Base-by-base conservation (phyloP, 2,113 vertebrate genomes). In the Hemiscyllium ocellatum region DNA sequence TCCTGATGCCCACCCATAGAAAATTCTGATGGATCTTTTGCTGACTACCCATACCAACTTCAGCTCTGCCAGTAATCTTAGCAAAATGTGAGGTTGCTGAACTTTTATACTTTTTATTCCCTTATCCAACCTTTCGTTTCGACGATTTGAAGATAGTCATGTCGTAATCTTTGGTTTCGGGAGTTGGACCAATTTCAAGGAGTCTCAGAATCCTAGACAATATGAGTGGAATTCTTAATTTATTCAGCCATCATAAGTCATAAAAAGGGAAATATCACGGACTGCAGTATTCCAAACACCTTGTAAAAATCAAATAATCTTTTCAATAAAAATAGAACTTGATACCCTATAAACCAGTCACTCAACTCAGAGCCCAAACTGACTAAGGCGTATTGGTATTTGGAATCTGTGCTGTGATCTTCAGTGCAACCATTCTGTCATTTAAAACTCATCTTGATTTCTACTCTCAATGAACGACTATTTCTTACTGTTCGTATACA, bases 141-240 rank as follows among this genome's bases (percentile, higher is more conserved):
- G 61, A 37, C 87, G 61, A 12, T 37, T n/a, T 6, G n/a, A 26
- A 93, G n/a, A 33, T 93, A 61, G n/a, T 33, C 10, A 33, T 20
- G 7, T 22, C 20, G 8, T 66, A 19, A 42, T 5, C 89, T 93
- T 66, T 93, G 89, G 17, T 68, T 93, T 93, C 61, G 19, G 61
- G 33, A 66, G 29, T 22, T n/a, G 37, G 33, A n/a, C 10, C 66
- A 6, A 66, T 91, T n/a, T n/a, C 61, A 66, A 68, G 66, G 33
- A 42, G 29, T 83, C 80, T 83, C 80, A 83, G 61, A 68, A 66
- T 37, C 17, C 61, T 22, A 37, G 61, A 7, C 22, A 93, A 93
- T 37, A 65, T 37, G 66, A 65, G 37, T 37, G 33, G 89, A 65
- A 93, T 93, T 93, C 66, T 93, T 93, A 68, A 93, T 93, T 93